Base-by-base conservation (phyloP, 1,140 invertebrate species). In the Penaeus vannamei region DNA sequence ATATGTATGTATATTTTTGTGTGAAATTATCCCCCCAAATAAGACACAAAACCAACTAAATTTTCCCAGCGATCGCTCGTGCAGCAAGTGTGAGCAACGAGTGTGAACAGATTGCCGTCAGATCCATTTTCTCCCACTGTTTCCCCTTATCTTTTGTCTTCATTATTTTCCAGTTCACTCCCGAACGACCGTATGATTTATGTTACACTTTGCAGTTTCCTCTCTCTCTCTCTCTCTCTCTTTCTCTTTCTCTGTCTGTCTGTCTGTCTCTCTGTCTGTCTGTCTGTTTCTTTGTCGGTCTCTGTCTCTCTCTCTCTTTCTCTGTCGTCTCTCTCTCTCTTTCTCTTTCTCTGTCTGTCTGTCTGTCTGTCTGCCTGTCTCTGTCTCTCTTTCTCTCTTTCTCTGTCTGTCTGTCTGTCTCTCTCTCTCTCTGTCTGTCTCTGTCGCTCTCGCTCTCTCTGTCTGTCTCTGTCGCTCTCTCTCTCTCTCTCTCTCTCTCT, bases 401-500 rank as follows among this genome's bases (percentile, higher is more conserved):
- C 62, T 64, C 62, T 64, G 20, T 64, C 62, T 64, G 20, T 64
- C 62, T 64, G 20, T 64, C 62, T 64, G 20, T 36, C 36, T 36
- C 36, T 36, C 36, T 36, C 36, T 36, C 36, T 36, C 5, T 36
- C 36, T 36, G 2, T 36, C 36, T 36, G 2, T 36, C 36, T 36
- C 36, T 36, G 2, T 36, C n/a, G n/a, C 36, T 36, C 36, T 36
- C 36, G 1, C 5, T 36, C 36, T 5, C 5, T 36, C 36, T 36
- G 2, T 36, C 36, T 36, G 2, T 36, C 5, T 36, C 5, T 36
- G 2, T 36, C 36, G n/a, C 64, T n/a, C 22, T 29, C 23, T 72
- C 23, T 72, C 66, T 72, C 26, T 26, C 64, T 66, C 64, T 66
- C 64, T 66, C 17, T 66, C 64, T 66, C 64, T 66, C 64, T 66